Percentiles rank a stretch among this genome's conserved stretches.
Evolutionary conservation across 2,888 invertebrate species (phyloP).

Genomic region (Eudemis profundana): DNA sequence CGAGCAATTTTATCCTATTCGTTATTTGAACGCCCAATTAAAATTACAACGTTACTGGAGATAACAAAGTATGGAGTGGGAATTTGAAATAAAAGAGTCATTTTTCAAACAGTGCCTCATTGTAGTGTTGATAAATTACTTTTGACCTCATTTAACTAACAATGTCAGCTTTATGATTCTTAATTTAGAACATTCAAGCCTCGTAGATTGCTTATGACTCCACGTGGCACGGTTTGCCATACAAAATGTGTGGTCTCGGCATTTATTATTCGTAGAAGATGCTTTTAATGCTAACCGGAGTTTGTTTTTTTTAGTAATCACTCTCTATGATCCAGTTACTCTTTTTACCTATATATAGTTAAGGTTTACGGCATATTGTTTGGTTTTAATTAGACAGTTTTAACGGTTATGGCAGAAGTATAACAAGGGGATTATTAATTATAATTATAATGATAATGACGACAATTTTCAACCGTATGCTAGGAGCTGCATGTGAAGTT

Average conservation of each 20-base stretch:
- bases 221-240: background rate
- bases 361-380: constrained; percentile 32
- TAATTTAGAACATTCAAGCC: constrained; percentile 36
- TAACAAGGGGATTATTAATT: background rate
- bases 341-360: constrained; percentile 15
- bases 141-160: constrained; percentile 45
- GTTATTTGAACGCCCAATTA: constrained; percentile 40
- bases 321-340: constrained; percentile 29
- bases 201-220: constrained; percentile 13
- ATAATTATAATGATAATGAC: background rate
- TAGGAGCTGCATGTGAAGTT: background rate
- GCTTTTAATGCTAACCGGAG: constrained; percentile 12
- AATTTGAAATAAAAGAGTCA: constrained; percentile 42
- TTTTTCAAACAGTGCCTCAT: constrained; percentile 43
- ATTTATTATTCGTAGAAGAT: constrained; percentile 12
- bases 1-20: constrained; percentile 14
- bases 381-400: constrained; percentile 22
- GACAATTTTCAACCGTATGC: background rate
- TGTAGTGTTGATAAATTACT: constrained; percentile 45
- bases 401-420: background rate
- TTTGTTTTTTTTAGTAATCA: constrained; percentile 20
- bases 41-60: constrained; percentile 30
- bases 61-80: constrained; percentile 44
- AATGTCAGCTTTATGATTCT: constrained; percentile 42
- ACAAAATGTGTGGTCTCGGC: constrained; percentile 16